These are phyloP conservation scores for Dysdera silvatica DNA, from an alignment of 1,140 invertebrate species.

Conservation along the genomic window DNA sequence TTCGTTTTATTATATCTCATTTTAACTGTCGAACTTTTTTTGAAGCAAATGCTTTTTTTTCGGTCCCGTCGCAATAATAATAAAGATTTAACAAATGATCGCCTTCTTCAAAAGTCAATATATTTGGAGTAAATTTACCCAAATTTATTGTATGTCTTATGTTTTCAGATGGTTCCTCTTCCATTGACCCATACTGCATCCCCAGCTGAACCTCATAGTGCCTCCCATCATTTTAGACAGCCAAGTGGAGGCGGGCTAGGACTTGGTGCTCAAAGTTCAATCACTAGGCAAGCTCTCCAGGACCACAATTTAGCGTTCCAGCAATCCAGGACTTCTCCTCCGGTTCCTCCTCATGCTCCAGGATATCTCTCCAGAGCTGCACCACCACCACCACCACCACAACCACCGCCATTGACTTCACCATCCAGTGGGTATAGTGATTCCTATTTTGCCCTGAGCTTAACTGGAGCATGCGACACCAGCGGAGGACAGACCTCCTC, in stretches of 20 bases:
- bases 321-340: background rate
- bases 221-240: background rate
- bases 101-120: no score
- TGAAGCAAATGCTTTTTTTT: no score
- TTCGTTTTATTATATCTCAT: no score
- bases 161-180: conserved; percentile 16
- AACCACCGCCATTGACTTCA: conserved; percentile 1
- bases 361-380: background rate
- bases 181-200: conserved; percentile 5
- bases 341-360: background rate
- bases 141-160: no score
- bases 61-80: no score
- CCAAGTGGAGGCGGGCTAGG: no score
- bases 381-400: background rate
- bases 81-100: no score
- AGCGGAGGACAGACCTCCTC: conserved; percentile 3
- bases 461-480: no score
- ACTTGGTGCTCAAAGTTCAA: no score
- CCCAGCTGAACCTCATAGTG: conserved; percentile 5
- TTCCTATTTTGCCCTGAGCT: conserved; percentile 5
- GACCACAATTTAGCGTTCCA: background rate
- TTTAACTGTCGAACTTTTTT: no score
- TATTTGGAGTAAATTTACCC: no score
- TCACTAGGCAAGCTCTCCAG: no score
- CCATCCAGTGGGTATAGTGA: conserved; percentile 25